phyloP scores from a whole-genome alignment of 2,797 vertebrate species.

The Rhinophrynus dorsalis region DNA sequence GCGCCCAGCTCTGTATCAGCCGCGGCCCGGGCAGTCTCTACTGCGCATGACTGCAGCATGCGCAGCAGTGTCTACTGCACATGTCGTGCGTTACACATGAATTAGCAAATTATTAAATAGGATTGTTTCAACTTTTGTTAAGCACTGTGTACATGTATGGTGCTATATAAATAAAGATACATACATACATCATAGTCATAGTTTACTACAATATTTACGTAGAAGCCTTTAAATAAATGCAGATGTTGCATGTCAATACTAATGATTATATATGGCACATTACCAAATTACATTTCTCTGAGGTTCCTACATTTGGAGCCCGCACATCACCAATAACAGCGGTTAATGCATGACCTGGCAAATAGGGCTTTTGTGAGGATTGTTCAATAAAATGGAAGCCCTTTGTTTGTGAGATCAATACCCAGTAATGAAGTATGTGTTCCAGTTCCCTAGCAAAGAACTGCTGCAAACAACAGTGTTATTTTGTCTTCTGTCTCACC shows the following conservation, averaged over 20 bases:
- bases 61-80: no score
- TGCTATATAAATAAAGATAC: no score
- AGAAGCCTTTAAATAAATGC: no score
- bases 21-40: no score
- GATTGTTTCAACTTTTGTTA: no score
- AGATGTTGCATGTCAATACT: background rate
- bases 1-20: no score
- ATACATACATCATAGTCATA: no score
- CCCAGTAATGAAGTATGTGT: constrained; percentile 77
- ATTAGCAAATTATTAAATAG: no score
- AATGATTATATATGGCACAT: constrained; percentile 9
- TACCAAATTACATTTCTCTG: constrained; percentile 25
- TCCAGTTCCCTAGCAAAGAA: constrained; percentile 68
- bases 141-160: no score
- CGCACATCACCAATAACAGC: constrained; percentile 35
- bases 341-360: constrained; percentile 39
- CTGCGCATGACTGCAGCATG: no score
- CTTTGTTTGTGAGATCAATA: constrained; percentile 82
- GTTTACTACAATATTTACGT: no score
- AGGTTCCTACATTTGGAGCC: background rate
- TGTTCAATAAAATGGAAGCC: constrained; percentile 77
- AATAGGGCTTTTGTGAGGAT: constrained; percentile 56
- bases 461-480: constrained; percentile 57
- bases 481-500: constrained; percentile 65
- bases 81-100: no score